Conservation (phyloP, 2,888 invertebrate genomes). For the Scotopteryx bipunctaria region DNA sequence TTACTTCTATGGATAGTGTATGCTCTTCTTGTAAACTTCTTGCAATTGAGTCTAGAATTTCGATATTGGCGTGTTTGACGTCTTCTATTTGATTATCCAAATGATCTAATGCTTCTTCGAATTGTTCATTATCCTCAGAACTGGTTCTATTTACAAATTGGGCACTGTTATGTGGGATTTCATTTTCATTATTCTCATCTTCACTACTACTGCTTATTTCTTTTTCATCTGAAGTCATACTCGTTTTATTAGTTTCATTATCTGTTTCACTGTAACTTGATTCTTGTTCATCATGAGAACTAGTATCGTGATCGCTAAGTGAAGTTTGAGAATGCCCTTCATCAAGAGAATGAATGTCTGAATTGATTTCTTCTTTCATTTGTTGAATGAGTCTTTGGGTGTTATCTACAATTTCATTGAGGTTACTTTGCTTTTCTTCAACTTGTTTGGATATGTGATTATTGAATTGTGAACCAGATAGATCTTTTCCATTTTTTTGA, state of each 20-base stretch:
- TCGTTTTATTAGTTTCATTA: constrained; percentile 61
- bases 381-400: constrained; percentile 85
- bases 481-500: neutral
- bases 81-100: constrained; percentile 67
- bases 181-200: constrained; percentile 45
- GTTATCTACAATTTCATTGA: constrained; percentile 82
- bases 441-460: constrained; percentile 9
- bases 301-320: constrained; percentile 72
- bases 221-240: constrained; percentile 66
- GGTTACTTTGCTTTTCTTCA: constrained; percentile 64
- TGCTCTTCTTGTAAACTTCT: constrained; percentile 72
- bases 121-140: constrained; percentile 77
- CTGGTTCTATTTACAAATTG: constrained; percentile 56
- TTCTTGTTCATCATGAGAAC: constrained; percentile 69
- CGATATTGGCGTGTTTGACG: constrained; percentile 69
- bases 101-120: constrained; percentile 78
- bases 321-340: constrained; percentile 64
- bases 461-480: neutral
- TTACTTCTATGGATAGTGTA: constrained; percentile 52
- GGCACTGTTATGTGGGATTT: constrained; percentile 26
- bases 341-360: constrained; percentile 81
- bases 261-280: constrained; percentile 75
- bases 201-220: constrained; percentile 46
- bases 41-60: constrained; percentile 74
- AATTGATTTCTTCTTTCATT: constrained; percentile 86